Conservation (phyloP, 2,113 vertebrate species). For the Phrynosoma blainvillii region DNA sequence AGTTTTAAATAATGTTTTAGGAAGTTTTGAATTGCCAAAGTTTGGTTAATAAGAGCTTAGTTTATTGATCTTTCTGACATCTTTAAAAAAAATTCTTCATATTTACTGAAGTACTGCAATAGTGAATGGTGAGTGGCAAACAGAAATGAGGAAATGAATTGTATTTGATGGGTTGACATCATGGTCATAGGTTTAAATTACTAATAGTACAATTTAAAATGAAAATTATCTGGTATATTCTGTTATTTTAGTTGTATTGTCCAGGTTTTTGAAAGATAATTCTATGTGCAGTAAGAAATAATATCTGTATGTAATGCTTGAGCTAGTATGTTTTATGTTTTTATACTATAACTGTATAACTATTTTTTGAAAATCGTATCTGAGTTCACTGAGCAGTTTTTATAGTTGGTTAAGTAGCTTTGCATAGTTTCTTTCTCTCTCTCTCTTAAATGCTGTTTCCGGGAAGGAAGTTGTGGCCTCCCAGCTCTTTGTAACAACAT, state of each 20-base stretch:
- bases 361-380: constrained; percentile 1
- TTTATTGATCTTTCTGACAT: neutral
- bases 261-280: neutral
- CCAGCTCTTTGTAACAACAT: constrained; percentile 62
- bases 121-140: neutral
- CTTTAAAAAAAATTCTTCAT: neutral
- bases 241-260: neutral
- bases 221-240: neutral
- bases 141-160: neutral
- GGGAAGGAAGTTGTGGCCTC: constrained; percentile 83
- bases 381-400: constrained; percentile 49
- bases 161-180: neutral
- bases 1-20: constrained; percentile 19
- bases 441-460: constrained; percentile 75
- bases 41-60: neutral
- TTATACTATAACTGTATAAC: constrained; percentile 12
- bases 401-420: constrained; percentile 49
- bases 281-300: neutral
- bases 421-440: constrained; percentile 67
- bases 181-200: neutral
- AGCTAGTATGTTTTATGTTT: neutral
- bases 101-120: rapidly evolving
- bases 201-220: neutral
- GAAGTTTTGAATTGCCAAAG: neutral
- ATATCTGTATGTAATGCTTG: neutral